phyloP scores from a whole-genome alignment of 2,888 invertebrate genomes.

The Epicampocera succincta region DNA sequence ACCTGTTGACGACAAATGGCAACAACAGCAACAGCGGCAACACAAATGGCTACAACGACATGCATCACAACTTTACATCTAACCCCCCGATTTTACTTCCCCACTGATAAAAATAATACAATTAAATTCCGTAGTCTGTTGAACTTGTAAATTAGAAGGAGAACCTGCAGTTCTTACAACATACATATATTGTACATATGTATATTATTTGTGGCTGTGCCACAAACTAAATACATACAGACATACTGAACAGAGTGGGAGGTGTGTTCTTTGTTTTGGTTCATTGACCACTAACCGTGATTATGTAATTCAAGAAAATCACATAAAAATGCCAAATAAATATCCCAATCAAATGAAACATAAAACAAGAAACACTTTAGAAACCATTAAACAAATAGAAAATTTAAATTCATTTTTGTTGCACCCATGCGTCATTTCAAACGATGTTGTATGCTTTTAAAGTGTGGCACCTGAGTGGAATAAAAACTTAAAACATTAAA shows the following conservation, averaged over 20 bases:
- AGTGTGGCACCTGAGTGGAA: constrained; percentile 48
- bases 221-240: background rate
- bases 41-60: constrained; percentile 15
- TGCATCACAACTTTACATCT: background rate
- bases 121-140: constrained; percentile 58
- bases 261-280: constrained; percentile 21
- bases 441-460: constrained; percentile 30
- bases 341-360: constrained; percentile 10
- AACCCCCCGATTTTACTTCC: background rate
- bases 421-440: constrained; percentile 53
- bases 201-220: background rate
- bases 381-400: constrained; percentile 22
- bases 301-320: constrained; percentile 46
- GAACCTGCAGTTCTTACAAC: constrained; percentile 34
- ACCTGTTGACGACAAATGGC: constrained; percentile 54
- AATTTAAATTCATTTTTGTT: constrained; percentile 46
- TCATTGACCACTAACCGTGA: constrained; percentile 50
- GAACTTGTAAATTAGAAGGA: constrained; percentile 64
- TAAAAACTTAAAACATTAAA: constrained; percentile 19
- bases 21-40: constrained; percentile 33
- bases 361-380: background rate
- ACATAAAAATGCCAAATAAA: constrained; percentile 26
- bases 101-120: constrained; percentile 6
- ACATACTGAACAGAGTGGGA: constrained; percentile 26
- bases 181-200: background rate